phyloP scores from a whole-genome alignment of 2,113 vertebrate species.

The Mandrillus leucophaeus region DNA sequence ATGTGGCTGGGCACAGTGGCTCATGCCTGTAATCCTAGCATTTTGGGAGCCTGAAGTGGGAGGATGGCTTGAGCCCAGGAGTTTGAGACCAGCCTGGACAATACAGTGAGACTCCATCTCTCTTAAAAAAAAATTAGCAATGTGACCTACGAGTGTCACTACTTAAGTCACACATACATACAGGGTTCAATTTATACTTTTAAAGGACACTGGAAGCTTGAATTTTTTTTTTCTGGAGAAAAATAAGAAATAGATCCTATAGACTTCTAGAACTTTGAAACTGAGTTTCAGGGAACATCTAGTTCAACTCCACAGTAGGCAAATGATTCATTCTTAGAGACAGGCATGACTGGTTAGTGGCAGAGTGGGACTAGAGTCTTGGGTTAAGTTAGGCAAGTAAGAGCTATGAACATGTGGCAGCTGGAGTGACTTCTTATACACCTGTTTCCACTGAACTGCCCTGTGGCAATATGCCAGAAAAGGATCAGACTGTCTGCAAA shows the following conservation, averaged over 20 bases:
- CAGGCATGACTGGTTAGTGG: not conserved
- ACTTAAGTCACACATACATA: not conserved
- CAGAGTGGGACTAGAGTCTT: not conserved
- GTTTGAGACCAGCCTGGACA: too few species aligned
- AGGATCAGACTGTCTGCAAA: not conserved
- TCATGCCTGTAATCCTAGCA: too few species aligned
- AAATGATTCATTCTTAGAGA: not conserved
- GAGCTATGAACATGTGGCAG: not conserved
- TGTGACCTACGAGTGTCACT: not conserved
- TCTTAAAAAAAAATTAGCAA: not conserved
- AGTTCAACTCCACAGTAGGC: not conserved
- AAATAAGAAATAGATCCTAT: not conserved
- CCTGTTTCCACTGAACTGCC: not conserved
- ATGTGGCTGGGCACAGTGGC: too few species aligned
- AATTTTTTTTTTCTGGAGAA: conserved; percentile 27
- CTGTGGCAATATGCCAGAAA: not conserved
- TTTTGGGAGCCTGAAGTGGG: too few species aligned
- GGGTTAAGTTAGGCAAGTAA: not conserved
- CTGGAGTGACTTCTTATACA: not conserved
- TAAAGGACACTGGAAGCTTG: not conserved
- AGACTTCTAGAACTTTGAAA: not conserved
- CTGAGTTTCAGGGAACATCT: not conserved
- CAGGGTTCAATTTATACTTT: not conserved
- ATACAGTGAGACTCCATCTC: too few species aligned
- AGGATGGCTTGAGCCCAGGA: too few species aligned